Conservation (phyloP, 2,113 vertebrate genomes). For the Eublepharis macularius region DNA sequence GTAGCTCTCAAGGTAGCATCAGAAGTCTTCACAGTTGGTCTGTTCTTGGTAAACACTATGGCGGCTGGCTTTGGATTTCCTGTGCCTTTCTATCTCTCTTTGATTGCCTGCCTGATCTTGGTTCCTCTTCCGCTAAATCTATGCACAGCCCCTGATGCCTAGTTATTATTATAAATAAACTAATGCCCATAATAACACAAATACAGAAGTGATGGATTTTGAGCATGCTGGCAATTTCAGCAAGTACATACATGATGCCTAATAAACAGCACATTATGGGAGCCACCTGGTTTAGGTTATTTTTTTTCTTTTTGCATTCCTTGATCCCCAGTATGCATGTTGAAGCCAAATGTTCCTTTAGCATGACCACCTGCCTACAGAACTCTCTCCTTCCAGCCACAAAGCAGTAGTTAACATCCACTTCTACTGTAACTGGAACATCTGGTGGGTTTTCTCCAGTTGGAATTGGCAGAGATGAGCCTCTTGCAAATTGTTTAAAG, state of each 20-base stretch:
- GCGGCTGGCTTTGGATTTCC: neutral
- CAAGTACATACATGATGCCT: constrained; percentile 34
- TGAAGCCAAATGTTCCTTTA: constrained; percentile 38
- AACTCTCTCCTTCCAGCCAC: constrained; percentile 37
- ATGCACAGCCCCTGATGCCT: neutral
- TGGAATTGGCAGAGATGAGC: constrained; percentile 32
- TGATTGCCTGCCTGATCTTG: neutral
- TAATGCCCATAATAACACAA: constrained; percentile 3
- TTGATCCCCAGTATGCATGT: constrained; percentile 50
- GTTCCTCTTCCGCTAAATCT: neutral
- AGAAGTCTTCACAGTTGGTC: neutral
- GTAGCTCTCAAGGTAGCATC: neutral
- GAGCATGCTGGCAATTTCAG: constrained; percentile 7
- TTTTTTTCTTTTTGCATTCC: constrained; percentile 11
- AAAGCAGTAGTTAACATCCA: constrained; percentile 33
- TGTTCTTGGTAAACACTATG: neutral
- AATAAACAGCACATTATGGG: constrained; percentile 32
- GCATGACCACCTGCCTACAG: constrained; percentile 32
- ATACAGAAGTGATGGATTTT: neutral
- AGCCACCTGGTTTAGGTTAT: constrained; percentile 21
- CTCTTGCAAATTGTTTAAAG: constrained; percentile 35
- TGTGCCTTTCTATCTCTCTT: neutral
- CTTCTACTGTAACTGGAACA: constrained; percentile 47
- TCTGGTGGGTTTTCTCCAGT: constrained; percentile 30
- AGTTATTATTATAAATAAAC: neutral